Evolutionary conservation across 2,797 vertebrate genomes (phyloP).

Genomic region (Sebastolobus altivelis): DNA sequence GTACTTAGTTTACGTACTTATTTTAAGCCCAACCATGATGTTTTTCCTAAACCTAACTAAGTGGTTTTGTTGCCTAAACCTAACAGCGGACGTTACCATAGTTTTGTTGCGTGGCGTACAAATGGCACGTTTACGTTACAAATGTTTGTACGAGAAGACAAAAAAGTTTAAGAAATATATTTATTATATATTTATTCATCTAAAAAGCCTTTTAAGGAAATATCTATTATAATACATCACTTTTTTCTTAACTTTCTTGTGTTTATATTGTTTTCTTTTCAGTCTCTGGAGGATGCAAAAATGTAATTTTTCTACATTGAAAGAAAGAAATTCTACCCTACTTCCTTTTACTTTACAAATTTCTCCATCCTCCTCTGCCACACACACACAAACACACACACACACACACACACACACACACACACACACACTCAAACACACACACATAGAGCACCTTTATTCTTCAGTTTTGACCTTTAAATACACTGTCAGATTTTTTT

Average conservation of each 20-base stretch:
- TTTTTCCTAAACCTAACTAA: too few relatives aligned
- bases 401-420: background rate
- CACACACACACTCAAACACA: background rate
- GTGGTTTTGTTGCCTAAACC: too few relatives aligned
- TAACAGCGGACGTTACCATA: too few relatives aligned
- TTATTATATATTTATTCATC: background rate
- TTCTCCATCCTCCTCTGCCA: background rate
- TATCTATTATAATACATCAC: background rate
- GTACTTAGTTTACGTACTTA: too few relatives aligned
- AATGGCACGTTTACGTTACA: too few relatives aligned
- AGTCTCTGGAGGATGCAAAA: background rate
- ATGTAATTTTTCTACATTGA: background rate
- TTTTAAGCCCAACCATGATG: too few relatives aligned
- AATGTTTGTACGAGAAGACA: background rate
- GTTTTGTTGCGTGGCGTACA: too few relatives aligned
- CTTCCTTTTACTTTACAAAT: background rate
- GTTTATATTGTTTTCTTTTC: background rate
- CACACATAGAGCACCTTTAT: background rate
- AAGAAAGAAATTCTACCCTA: background rate
- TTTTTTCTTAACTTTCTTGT: background rate
- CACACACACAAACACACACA: background rate
- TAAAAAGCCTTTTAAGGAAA: background rate
- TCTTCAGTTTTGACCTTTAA: conserved; percentile 71
- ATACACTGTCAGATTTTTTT: conserved; percentile 51
- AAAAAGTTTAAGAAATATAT: background rate